These are phyloP conservation scores for Drosophila anceps DNA, from an alignment of 2,888 invertebrate genomes.

Conservation along the genomic window DNA sequence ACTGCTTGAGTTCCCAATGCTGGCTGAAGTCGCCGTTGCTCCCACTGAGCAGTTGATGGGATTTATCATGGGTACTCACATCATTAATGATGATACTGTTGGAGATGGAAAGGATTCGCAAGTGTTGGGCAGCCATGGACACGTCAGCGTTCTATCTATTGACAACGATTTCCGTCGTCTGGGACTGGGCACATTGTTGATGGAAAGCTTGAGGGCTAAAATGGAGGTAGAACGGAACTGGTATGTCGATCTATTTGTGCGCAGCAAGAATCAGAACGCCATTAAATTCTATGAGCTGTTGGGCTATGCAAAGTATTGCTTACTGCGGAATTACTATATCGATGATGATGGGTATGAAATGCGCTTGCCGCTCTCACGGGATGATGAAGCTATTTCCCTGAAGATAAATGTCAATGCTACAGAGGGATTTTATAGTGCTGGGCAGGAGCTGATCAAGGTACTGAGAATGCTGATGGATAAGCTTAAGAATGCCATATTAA, in stretches of 20 bases:
- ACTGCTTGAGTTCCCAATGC: constrained; percentile 46
- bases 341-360: constrained; percentile 59
- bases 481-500: constrained; percentile 4
- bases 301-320: constrained; percentile 42
- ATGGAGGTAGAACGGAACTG: constrained; percentile 28
- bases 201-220: constrained; percentile 24
- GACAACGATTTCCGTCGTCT: constrained; percentile 48
- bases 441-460: constrained; percentile 9
- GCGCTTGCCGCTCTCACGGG: constrained; percentile 47
- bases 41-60: constrained; percentile 44
- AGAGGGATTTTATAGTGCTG: neutral
- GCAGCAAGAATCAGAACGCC: constrained; percentile 40
- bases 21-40: constrained; percentile 27
- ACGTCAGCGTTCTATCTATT: constrained; percentile 45
- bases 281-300: constrained; percentile 46
- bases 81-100: neutral
- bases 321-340: constrained; percentile 25
- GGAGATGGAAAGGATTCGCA: neutral
- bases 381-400: constrained; percentile 25
- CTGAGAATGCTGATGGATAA: neutral
- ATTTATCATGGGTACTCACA: constrained; percentile 33
- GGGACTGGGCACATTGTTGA: constrained; percentile 39
- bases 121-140: constrained; percentile 36
- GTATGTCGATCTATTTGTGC: constrained; percentile 57
- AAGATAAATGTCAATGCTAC: neutral